Evolutionary conservation across 2,888 invertebrate species (phyloP), one percentile per base, ranked within the genome.

Genomic region (Drosophila colorata): DNA sequence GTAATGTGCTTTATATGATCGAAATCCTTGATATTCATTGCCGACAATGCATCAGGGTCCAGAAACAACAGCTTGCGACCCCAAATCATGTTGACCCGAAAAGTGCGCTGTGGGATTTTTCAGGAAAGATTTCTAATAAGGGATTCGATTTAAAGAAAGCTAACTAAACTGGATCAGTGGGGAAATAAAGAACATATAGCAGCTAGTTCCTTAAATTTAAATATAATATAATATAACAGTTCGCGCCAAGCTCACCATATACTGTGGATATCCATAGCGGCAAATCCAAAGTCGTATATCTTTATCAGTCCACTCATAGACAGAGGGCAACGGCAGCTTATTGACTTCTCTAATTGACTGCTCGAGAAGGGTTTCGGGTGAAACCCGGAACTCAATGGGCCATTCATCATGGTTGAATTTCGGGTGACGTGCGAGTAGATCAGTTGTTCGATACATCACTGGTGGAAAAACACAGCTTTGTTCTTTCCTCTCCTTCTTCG

Each of bases 271-370:
- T 0, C 93, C 93, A 0, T 93, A 89, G 0, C 79, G 82, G 0
- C 88, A 74, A 60, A 94, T 91, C 94, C 94, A 94, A 0, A 87
- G 74, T 0, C 91, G 92, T 0, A 94, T 93, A 0, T 93, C 91
- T 0, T 90, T 87, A 20, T 83, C 91, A 0, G 77, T 89, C 94
- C 94, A 94, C 0, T 80, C 44, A 41, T 93, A 93, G 0, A 93
- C 92, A 0, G 80, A 66, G 0, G 94, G 93, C 0, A 92, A 78
- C 0, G 79, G 75, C 11, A 93, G 57, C 0, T 53, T 55, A 63
- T 94, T 93, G 0, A 94, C 92, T 0, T 91, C 88, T 0, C 35
- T 66, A 0, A 73, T 43, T 13, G 87, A 83, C 4, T 90, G 52
- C 0, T 93, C 92, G 0, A 93, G 86, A 0, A 94, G 57, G 18